Conservation (phyloP, 2,113 vertebrate genomes). For the Cairina moschata region DNA sequence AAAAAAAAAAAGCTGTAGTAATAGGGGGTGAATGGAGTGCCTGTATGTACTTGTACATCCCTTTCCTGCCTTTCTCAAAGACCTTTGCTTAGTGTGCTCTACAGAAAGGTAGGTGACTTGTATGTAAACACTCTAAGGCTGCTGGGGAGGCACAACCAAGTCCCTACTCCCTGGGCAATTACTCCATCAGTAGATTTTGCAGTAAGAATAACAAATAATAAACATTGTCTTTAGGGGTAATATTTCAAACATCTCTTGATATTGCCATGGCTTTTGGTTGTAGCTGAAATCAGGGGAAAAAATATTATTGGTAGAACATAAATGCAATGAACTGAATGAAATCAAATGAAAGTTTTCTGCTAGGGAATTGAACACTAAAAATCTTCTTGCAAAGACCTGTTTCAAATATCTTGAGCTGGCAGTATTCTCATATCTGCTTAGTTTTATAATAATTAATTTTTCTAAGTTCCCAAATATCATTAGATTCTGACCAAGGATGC, state of each 20-base stretch:
- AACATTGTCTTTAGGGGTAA: neutral
- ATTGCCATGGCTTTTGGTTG: neutral
- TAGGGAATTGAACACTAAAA: neutral
- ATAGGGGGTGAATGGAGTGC: neutral
- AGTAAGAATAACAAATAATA: neutral
- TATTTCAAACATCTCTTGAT: neutral
- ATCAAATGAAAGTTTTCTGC: neutral
- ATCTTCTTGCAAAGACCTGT: neutral
- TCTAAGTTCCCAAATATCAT: neutral
- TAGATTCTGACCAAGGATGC: neutral
- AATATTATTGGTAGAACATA: rapidly evolving
- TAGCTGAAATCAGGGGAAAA: neutral
- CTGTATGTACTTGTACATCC: neutral
- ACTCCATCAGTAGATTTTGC: neutral
- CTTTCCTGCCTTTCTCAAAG: neutral
- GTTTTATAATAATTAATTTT: neutral
- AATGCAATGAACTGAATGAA: neutral
- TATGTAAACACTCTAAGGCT: neutral
- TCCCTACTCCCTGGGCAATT: neutral
- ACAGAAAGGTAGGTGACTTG: neutral
- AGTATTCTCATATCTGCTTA: neutral
- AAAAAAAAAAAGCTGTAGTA: neutral
- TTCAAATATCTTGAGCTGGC: neutral
- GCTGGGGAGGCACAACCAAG: neutral
- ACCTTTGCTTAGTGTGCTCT: rapidly evolving